These are phyloP conservation scores for Cochlearius cochlearius DNA, from an alignment of 2,113 vertebrate genomes.

Conservation along the genomic window DNA sequence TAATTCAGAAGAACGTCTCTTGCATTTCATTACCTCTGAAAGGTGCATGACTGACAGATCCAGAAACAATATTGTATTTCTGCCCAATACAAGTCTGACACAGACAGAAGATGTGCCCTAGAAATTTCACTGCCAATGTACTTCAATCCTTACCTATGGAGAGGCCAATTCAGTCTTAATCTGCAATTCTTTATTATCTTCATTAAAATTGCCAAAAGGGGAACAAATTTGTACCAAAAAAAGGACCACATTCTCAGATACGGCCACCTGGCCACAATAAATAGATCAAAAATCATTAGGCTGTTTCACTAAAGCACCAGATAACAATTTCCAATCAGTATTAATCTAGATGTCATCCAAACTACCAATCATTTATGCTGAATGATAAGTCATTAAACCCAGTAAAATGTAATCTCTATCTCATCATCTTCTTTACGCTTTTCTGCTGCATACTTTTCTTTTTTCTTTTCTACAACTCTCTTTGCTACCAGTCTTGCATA, in stretches of 20 bases:
- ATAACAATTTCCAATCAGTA: neutral
- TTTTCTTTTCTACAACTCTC: neutral
- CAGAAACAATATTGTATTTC: neutral
- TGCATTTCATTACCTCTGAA: conserved; percentile 11
- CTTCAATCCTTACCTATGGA: neutral
- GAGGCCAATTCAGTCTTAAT: neutral
- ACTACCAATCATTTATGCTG: neutral
- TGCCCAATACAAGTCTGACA: neutral
- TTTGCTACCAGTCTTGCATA: neutral
- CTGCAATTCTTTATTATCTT: neutral
- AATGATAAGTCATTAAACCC: neutral
- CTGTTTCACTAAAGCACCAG: neutral
- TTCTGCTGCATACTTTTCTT: neutral
- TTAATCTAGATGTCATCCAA: neutral
- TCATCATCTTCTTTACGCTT: neutral
- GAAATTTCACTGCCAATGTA: conserved; percentile 25
- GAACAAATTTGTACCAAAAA: neutral
- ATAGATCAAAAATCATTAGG: neutral
- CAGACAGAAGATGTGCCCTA: neutral
- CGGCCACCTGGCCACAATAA: neutral
- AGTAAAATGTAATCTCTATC: neutral
- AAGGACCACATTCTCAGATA: neutral
- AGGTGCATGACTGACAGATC: neutral
- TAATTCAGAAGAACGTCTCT: neutral
- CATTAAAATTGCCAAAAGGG: neutral